Percentiles rank a stretch among this genome's conserved stretches.
These are phyloP conservation scores for human (Homo sapiens) DNA, from an alignment of 2,113 vertebrate genomes.

Conservation along the genomic window GRCh38 chr4:14281001-14281500, in stretches of 20 bases:
- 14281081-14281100: not conserved
- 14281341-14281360: not conserved
- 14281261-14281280: not conserved
- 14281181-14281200: not conserved
- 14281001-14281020: not conserved
- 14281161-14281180: not conserved
- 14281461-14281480: not conserved
- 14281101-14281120: not conserved
- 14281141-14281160: accelerated
- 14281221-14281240: not conserved
- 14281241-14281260: not conserved
- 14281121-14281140: not conserved
- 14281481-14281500: not conserved
- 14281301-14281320: not conserved
- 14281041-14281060: not conserved
- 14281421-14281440: not conserved
- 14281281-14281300: not conserved
- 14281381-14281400: not conserved
- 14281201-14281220: not conserved
- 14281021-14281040: not conserved
- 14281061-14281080: not conserved
- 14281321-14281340: not conserved
- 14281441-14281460: not conserved
- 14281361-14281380: not conserved
- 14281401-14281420: not conserved